A percentile compares a stretch with the other conserved stretches of the same genome.
Conservation (phyloP, 2,113 vertebrate species). For the rabbit (Oryctolagus cuniculus) region mOryCun1.1 NC_091432.1:205058501-205059000, state of each 20-base stretch:
- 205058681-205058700: constrained; percentile 23
- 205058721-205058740: constrained; percentile 23
- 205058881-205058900: not conserved
- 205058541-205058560: not conserved
- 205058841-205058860: not conserved
- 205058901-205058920: not conserved
- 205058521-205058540: not conserved
- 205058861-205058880: not conserved
- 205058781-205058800: not conserved
- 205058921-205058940: not conserved
- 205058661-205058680: constrained; percentile 37
- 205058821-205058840: not conserved
- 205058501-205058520: not conserved
- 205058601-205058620: not conserved
- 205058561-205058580: not conserved
- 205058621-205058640: constrained; percentile 4
- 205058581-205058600: not conserved
- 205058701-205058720: not conserved
- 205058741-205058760: constrained; percentile 7
- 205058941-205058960: not conserved
- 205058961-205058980: not conserved
- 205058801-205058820: not conserved
- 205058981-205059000: not conserved
- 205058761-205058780: not conserved
- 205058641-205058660: constrained; percentile 47